Conservation (phyloP, 2,888 invertebrate genomes). For the Penaeus monodon region DNA sequence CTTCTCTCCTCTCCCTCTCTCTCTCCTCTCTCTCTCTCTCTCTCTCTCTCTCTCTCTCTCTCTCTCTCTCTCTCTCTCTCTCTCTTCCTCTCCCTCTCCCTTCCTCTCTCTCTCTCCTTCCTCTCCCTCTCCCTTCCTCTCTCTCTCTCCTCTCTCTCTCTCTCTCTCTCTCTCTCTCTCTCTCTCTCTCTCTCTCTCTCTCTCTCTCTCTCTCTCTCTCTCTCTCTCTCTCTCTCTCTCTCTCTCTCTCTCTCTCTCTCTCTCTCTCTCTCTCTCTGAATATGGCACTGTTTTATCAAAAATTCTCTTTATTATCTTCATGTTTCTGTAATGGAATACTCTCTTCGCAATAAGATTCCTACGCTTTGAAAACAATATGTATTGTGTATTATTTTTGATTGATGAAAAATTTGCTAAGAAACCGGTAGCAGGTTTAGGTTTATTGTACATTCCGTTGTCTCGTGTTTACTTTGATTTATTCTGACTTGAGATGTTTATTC, state of each 20-base stretch:
- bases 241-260: background rate
- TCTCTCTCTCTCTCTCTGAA: background rate
- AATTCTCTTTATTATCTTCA: background rate
- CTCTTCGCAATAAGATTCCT: too few relatives aligned
- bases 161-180: background rate
- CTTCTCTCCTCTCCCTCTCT: background rate
- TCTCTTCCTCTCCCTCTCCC: background rate
- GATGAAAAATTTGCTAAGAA: too few relatives aligned
- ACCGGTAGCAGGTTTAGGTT: too few relatives aligned
- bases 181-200: background rate
- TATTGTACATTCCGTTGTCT: too few relatives aligned
- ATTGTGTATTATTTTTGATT: too few relatives aligned
- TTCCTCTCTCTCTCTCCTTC: background rate
- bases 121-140: accelerated
- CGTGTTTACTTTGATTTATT: too few relatives aligned
- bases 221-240: background rate
- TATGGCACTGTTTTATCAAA: too few relatives aligned
- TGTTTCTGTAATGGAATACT: too few relatives aligned
- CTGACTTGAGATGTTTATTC: too few relatives aligned
- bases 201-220: background rate
- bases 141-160: background rate
- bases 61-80: conserved; percentile 1
- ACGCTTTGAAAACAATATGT: too few relatives aligned
- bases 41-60: background rate
- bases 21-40: too few relatives aligned